These are phyloP conservation scores for Oncorhynchus tshawytscha DNA, from an alignment of 2,113 vertebrate genomes.

Conservation along the genomic window DNA sequence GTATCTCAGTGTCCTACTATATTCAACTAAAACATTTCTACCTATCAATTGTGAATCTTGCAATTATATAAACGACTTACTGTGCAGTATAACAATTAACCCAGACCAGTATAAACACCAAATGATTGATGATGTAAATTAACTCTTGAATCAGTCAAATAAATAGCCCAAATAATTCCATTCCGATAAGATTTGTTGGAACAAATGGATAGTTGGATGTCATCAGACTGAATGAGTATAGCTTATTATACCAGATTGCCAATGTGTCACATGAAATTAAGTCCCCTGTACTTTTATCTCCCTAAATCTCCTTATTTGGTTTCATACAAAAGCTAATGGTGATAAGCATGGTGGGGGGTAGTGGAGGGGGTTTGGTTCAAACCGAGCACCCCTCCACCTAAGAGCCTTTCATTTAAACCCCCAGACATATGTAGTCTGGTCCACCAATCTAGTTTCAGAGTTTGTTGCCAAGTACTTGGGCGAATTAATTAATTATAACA, in stretches of 20 bases:
- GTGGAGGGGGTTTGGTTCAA: constrained; percentile 11
- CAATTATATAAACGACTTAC: no score
- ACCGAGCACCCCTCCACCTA: constrained; percentile 53
- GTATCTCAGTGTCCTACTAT: not conserved
- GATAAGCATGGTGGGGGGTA: constrained; percentile 40
- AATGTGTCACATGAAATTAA: constrained; percentile 61
- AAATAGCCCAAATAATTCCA: no score
- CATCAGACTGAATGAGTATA: not conserved
- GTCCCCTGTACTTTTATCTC: constrained; percentile 65
- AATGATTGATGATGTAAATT: not conserved
- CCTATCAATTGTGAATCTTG: no score
- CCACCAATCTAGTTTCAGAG: constrained; percentile 54
- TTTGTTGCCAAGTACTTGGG: constrained; percentile 53
- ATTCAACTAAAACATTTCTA: not conserved
- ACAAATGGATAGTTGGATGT: no score
- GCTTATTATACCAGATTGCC: constrained; percentile 31
- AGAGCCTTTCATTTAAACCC: constrained; percentile 68
- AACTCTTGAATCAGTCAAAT: no score
- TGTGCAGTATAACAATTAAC: no score
- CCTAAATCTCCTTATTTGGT: constrained; percentile 72
- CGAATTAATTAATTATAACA: constrained; percentile 42
- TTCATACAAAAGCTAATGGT: constrained; percentile 61
- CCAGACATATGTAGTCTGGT: constrained; percentile 70
- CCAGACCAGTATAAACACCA: no score
- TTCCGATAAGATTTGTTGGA: not conserved